Evolutionary conservation across 53 echinoderm and acorn worm genomes (phyloP), one percentile per base, ranked within the genome.

Genomic region (Patiria pectinifera): DNA sequence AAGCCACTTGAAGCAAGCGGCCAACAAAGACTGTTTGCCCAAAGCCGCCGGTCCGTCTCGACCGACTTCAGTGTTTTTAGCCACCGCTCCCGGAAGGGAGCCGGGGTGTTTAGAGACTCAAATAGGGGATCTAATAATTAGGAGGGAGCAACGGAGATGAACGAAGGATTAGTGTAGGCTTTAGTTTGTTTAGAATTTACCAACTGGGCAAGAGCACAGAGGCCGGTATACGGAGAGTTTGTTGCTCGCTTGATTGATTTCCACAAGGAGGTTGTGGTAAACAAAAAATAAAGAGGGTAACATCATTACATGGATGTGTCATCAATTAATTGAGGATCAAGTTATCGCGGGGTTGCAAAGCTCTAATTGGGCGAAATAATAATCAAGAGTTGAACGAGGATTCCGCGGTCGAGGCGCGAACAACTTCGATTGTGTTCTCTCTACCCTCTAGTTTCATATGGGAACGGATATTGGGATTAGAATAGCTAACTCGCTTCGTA

Each of bases 1-100:
- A 76, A 60, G 76, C 23, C 24, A 0, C 61, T 2, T 60, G 59
- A 60, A 87, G 25, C 11, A 22, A 43, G 13, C 60, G 18, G 3
- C 58, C 59, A 60, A 76, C 76, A 87, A 86, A 59, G 59, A 78
- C 59, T 87, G 87, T 87, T 77, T 87, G 62, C 87, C 77, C 23
- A 77, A 26, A 43, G 87, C 62, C 87, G 87, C 87, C 87, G 58
- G 60, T 13, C 16, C 60, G 87, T 87, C 87, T 87, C 44, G 61
- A 6, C 69, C 71, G 25, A n/a, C 76, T 24, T 22, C 25, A 11
- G 14, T 23, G 16, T 58, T 53, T 22, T 82, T 4, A 4, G 47
- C 14, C 24, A 62, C 15, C 44, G 14, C 25, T 69, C 85, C 85
- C 63, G 83, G 66, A 85, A 15, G 19, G 16, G 85, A 66, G 8